Evolutionary conservation across 2,888 invertebrate species (phyloP), one percentile per base, ranked within the genome.

Genomic region (Argynnis bischoffii): DNA sequence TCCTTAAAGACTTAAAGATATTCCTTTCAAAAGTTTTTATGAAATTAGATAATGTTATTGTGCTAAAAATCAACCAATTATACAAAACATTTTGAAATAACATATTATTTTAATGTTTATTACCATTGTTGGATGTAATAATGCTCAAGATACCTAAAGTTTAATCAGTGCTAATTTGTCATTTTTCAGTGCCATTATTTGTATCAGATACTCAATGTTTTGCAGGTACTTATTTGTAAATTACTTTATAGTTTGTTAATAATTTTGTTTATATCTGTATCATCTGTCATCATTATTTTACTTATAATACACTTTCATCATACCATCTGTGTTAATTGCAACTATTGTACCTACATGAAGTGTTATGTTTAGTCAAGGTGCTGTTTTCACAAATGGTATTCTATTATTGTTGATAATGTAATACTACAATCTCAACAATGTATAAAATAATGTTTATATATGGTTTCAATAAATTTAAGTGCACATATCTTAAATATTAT

Each of bases 401-500:
- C 61, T 64, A 67, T 51, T 51, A 46, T 56, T 69, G 57, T 71
- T 69, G 69, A 69, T 63, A 54, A 54, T 67, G 57, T 64, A 59
- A 18, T 64, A 60, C 60, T 55, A 66, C 53, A 66, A 69, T 69
- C 56, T 66, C 61, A 69, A 66, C 69, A 64, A 59, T 69, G 64
- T 71, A 54, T 66, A 69, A 59, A 55, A 59, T 63, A 66, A 63
- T 65, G 59, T 63, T 67, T 67, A 65, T 65, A 70, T 79, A 81
- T 81, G 80, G 78, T 84, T 86, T 84, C 81, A 86, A 82, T 86
- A 85, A 85, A 86, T 86, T 86, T 85, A 86, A 85, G 82, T 86
- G 86, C 86, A 87, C 86, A 85, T 85, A 87, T 85, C 83, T 67
- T 51, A 41, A 63, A 31, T 57, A 16, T 50, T 63, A 63, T 55